Percentiles rank a stretch among this genome's conserved stretches.
Conservation (phyloP, 2,797 vertebrate genomes). For the Neostethus bicornis region DNA sequence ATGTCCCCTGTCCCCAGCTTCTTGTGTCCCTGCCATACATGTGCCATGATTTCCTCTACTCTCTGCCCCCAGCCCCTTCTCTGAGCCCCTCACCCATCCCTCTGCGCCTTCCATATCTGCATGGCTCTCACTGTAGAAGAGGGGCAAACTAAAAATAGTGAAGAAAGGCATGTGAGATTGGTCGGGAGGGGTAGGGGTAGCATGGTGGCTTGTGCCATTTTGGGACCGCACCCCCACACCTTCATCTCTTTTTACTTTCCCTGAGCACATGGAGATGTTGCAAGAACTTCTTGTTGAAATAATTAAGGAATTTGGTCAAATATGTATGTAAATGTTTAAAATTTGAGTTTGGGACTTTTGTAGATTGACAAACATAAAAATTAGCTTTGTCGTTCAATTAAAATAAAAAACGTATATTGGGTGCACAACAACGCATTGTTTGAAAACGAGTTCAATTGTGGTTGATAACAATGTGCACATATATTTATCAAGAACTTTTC, state of each 20-base stretch:
- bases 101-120: slow-evolving; percentile 63
- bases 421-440: too few relatives aligned
- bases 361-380: too few relatives aligned
- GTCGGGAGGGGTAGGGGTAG: slow-evolving; percentile 41
- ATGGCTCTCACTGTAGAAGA: slow-evolving; percentile 47
- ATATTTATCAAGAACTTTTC: too few relatives aligned
- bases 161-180: slow-evolving; percentile 64
- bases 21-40: slow-evolving; percentile 28
- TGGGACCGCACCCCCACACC: slow-evolving; percentile 36
- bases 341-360: too few relatives aligned
- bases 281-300: slow-evolving; percentile 23
- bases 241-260: slow-evolving; percentile 48
- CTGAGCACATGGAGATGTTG: slow-evolving; percentile 29
- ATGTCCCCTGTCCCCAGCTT: slow-evolving; percentile 46
- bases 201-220: slow-evolving; percentile 60
- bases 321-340: not conserved
- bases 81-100: slow-evolving; percentile 20
- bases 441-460: too few relatives aligned
- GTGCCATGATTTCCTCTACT: slow-evolving; percentile 41
- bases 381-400: too few relatives aligned
- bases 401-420: too few relatives aligned
- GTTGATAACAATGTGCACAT: too few relatives aligned
- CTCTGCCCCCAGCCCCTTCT: slow-evolving; percentile 36
- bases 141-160: slow-evolving; percentile 79
- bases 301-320: slow-evolving; percentile 12